phyloP scores from a whole-genome alignment of 2,113 vertebrate species.

The Morone saxatilis region DNA sequence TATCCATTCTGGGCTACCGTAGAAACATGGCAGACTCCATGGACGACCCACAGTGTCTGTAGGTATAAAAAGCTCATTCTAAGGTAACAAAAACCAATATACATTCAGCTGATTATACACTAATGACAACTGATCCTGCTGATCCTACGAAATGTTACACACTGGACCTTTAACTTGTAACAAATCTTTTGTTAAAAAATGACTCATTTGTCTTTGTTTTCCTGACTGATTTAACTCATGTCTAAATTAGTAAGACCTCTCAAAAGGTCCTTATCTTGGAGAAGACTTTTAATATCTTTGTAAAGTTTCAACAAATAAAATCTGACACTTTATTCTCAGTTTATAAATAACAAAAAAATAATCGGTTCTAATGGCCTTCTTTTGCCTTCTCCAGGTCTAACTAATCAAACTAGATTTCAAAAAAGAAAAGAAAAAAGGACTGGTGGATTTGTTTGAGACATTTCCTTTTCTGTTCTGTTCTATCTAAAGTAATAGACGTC shows the following conservation, averaged over 20 bases:
- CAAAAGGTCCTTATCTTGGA: background rate
- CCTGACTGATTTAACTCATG: background rate
- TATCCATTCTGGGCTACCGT: too few species aligned
- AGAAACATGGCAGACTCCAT: too few species aligned
- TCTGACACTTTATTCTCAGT: background rate
- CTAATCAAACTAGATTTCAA: background rate
- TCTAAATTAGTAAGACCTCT: background rate
- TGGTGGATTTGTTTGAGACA: background rate
- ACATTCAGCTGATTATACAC: too few species aligned
- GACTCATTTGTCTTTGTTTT: background rate
- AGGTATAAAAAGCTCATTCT: too few species aligned
- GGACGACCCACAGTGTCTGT: too few species aligned
- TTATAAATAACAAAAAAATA: background rate
- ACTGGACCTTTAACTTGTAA: too few species aligned
- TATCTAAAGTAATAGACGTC: background rate
- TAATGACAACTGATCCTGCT: too few species aligned
- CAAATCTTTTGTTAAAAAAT: too few species aligned
- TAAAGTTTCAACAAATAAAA: background rate
- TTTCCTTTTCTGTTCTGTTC: background rate
- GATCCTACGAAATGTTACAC: too few species aligned
- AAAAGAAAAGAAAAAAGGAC: background rate
- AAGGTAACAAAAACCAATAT: too few species aligned
- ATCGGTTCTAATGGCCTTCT: background rate
- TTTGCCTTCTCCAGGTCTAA: background rate
- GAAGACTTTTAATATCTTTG: background rate